Base-by-base conservation (phyloP, 2,797 vertebrate genomes). In the Neoniphon sammara region DNA sequence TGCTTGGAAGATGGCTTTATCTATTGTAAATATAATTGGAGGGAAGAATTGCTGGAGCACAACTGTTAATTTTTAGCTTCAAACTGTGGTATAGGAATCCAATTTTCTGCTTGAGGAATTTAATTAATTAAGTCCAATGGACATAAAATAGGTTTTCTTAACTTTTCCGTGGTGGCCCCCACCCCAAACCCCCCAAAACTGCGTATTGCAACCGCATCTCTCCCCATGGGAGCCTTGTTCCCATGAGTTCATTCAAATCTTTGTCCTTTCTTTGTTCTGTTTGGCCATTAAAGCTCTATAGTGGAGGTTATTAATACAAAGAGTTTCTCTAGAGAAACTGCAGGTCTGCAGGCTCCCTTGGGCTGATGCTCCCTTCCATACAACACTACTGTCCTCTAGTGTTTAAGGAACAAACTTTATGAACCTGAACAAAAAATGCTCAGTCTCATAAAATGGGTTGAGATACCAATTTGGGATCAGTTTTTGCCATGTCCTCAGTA, bases 361-460 rank as follows among this genome's bases (percentile, higher is more conserved):
- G 56, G 30, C 49, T 36, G 11, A 39, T n/a, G 27, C 36, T 39
- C 11, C 25, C 34, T 9, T 25, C 47, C 56, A 52, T 75, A 74
- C 77, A 82, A 12, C 87, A 78, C 85, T n/a, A 90, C 77, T 89
- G 86, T n/a, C 88, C 87, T 88, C 91, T 90, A 71, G 86, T 88
- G 91, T 67, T 36, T 14, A 1, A 46, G 7, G n/a, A 5, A 7
- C 18, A 54, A 17, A 76, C 39, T 34, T 34, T 34, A 34, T 34
- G 31, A 34, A 7, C 31, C 31, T 34, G 31, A 34, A 34, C 31
- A 3, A 34, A 34, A 34, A 34, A 25, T 42, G 44, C 6, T 18
- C n/a, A 60, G 20, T 11, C 25, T 21, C 57, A 39, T 42, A 34
- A 39, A 39, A 21, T 17, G 15, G 44, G 44, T 15, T 46, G 15